Evolutionary conservation across 1,140 invertebrate genomes (phyloP).

Genomic region (Leptonema lineaticorne): DNA sequence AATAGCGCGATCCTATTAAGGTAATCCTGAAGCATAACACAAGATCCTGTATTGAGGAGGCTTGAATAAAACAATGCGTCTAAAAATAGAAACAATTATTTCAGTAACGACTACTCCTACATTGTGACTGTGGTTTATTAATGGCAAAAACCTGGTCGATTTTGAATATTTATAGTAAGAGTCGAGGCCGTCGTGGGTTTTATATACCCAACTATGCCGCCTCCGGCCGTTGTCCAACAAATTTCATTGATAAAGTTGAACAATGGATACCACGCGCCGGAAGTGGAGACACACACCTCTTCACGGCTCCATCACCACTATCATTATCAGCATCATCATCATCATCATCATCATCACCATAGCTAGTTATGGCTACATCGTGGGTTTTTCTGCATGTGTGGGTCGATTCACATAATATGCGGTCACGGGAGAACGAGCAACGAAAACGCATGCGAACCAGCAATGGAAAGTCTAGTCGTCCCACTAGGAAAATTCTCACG

Average conservation of each 20-base stretch:
- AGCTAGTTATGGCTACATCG: too few species aligned
- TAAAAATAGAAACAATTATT: too few species aligned
- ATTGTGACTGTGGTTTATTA: too few species aligned
- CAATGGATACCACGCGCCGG: slow-evolving; percentile 19
- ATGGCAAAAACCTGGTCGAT: too few species aligned
- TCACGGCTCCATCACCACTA: background rate
- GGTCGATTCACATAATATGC: slow-evolving; percentile 8
- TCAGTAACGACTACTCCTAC: too few species aligned
- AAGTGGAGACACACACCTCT: slow-evolving; percentile 20
- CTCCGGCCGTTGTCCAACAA: slow-evolving; percentile 20
- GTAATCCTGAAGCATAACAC: too few species aligned
- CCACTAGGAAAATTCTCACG: slow-evolving; percentile 1
- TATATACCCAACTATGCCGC: slow-evolving; percentile 1
- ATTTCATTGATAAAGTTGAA: slow-evolving; percentile 33
- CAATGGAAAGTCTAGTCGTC: slow-evolving; percentile 3
- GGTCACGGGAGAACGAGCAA: slow-evolving; percentile 5
- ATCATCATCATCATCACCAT: slow-evolving; percentile 7
- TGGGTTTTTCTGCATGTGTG: slow-evolving; percentile 9
- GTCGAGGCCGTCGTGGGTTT: background rate
- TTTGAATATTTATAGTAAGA: too few species aligned
- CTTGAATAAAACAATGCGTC: too few species aligned
- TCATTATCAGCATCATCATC: background rate
- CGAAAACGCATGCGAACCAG: slow-evolving; percentile 2
- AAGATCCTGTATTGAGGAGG: too few species aligned
- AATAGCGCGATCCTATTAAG: too few species aligned